These are phyloP conservation scores for Drosophila longiperda DNA, from an alignment of 2,888 invertebrate genomes.

Conservation along the genomic window DNA sequence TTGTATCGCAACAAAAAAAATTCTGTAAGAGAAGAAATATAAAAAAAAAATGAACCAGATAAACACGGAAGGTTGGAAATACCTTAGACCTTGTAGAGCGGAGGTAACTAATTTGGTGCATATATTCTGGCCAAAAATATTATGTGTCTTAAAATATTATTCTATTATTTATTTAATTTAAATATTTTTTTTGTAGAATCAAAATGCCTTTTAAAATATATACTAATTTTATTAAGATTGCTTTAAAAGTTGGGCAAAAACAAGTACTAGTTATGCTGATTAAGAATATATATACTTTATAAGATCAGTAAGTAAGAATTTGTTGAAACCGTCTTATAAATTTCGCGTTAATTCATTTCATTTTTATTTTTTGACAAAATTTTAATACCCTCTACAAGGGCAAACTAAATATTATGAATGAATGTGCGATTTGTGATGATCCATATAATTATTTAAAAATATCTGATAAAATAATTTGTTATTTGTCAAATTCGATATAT, in stretches of 20 bases:
- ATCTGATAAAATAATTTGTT: background rate
- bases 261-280: background rate
- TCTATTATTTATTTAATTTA: background rate
- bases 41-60: background rate
- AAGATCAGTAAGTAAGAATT: background rate
- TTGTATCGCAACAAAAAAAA: background rate
- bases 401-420: background rate
- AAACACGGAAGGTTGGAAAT: background rate
- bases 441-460: background rate
- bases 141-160: background rate
- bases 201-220: background rate
- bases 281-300: background rate
- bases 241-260: background rate
- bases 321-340: background rate
- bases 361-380: background rate
- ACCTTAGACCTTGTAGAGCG: background rate
- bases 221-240: background rate
- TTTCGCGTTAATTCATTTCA: background rate
- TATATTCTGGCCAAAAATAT: background rate
- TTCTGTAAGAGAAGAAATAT: no score
- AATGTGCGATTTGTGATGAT: constrained; percentile 1
- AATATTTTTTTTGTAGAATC: background rate
- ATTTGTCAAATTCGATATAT: background rate
- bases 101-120: background rate
- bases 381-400: background rate